These are phyloP conservation scores for Nudaria mundana DNA, from an alignment of 2,888 invertebrate species.

Conservation along the genomic window DNA sequence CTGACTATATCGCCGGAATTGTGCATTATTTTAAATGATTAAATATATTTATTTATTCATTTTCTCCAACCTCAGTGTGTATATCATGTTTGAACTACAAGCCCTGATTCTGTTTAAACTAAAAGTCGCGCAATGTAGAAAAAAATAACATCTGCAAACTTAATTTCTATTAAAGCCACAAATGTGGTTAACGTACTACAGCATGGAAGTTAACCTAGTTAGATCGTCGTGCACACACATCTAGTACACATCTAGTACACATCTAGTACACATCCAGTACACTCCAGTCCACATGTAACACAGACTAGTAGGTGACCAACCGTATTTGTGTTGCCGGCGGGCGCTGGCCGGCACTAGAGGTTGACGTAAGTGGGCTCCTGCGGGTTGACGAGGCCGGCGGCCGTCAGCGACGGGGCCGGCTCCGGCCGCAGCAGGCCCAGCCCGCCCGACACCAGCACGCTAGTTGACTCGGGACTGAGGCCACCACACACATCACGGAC, in stretches of 20 bases:
- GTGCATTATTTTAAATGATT: too few relatives aligned
- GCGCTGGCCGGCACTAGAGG: conserved; percentile 87
- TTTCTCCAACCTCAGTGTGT: too few relatives aligned
- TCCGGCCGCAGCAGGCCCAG: conserved; percentile 77
- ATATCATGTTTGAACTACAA: too few relatives aligned
- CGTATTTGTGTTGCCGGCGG: conserved; percentile 63
- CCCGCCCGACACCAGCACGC: conserved; percentile 77
- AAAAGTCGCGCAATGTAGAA: too few relatives aligned
- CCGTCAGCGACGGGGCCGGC: conserved; percentile 75
- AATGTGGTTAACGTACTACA: background rate
- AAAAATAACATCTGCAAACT: too few relatives aligned
- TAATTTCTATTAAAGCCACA: too few relatives aligned
- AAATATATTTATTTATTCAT: too few relatives aligned
- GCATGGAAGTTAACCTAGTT: background rate
- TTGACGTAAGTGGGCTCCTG: conserved; percentile 97
- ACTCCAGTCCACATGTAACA: conserved; percentile 17
- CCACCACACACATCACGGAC: conserved; percentile 6
- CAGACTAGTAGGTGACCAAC: conserved; percentile 52
- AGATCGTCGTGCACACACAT: background rate
- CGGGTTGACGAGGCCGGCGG: conserved; percentile 76
- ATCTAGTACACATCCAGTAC: conserved; percentile 1
- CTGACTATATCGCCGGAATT: too few relatives aligned
- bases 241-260: conserved; percentile 7
- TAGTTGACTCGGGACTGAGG: conserved; percentile 79
- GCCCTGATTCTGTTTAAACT: too few relatives aligned